Evolutionary conservation across 2,797 vertebrate species (phyloP), one percentile per base, ranked within the genome.

Genomic region (Eospalax fontanierii): DNA sequence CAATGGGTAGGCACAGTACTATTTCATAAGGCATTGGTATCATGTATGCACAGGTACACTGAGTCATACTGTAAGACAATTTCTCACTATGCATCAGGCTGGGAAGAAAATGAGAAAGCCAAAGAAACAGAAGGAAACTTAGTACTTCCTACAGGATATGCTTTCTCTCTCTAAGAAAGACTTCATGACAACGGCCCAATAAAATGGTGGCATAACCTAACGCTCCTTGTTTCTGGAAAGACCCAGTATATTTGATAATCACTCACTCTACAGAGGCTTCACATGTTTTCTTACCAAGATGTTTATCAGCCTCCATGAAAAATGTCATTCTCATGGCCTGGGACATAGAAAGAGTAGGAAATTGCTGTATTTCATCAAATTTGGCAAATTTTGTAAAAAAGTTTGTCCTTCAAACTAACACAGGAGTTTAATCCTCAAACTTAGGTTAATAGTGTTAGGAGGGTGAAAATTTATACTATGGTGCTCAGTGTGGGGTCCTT

Each of bases 151-250:
- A 85, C 16, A 85, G 43, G 38, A 87, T 74, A 50, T 2, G 50
- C 26, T 71, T 84, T 95, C 61, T 46, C 87, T 91, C 40, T 92
- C 88, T 26, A 89, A 84, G 81, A 87, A 95, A 73, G 26, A 35
- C 54, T 73, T 78, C 33, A 43, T 1, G 59, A 79, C 24, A 76
- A 85, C 90, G 33, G 6, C 33, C 50, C 70, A 35, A n/a, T 21
- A 82, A 61, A 63, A 30, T 0, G 4, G n/a, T 1, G 54, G 59
- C 54, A 88, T 26, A n/a, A 40, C 30, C 18, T 54, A 21, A 30
- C 12, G 40, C 40, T 66, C 16, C 2, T 7, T 46, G 35, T 43
- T 90, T 89, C 61, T 46, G 7, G 73, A 87, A 57, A 84, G 12
- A 2, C 11, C 54, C 8, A 12, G 6, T 38, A 30, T n/a, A 54